phyloP scores from a whole-genome alignment of 2,888 invertebrate species.

The Meghimatium bilineatum region DNA sequence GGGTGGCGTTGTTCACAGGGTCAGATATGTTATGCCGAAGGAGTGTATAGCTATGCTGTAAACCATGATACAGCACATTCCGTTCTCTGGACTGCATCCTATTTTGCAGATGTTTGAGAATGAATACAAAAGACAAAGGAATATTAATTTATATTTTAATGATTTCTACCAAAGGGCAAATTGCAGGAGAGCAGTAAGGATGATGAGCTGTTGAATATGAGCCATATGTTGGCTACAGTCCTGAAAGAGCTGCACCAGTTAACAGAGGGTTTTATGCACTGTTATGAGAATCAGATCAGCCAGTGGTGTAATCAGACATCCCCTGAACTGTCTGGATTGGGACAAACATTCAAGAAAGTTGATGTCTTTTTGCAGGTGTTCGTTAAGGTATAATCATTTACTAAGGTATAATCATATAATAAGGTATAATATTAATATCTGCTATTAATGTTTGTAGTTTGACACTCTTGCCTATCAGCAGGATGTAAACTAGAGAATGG shows the following conservation, averaged over 20 bases:
- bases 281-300: constrained; percentile 72
- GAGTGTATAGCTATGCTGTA: too few species aligned
- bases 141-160: neutral
- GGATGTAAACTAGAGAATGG: too few species aligned
- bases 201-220: constrained; percentile 19
- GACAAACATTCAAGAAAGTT: constrained; percentile 69
- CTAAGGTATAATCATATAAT: too few species aligned
- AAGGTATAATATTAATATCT: too few species aligned
- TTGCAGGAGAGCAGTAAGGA: constrained; percentile 8
- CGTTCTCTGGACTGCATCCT: too few species aligned
- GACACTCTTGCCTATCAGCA: too few species aligned
- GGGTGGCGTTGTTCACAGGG: too few species aligned
- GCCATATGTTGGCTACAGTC: constrained; percentile 49
- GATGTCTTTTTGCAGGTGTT: constrained; percentile 65
- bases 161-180: neutral
- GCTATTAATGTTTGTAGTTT: too few species aligned
- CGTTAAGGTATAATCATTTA: constrained; percentile 57
- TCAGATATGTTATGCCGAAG: too few species aligned
- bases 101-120: too few species aligned
- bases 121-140: too few species aligned
- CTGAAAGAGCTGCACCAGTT: constrained; percentile 72
- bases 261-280: constrained; percentile 68
- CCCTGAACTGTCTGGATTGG: constrained; percentile 66
- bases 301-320: constrained; percentile 72
- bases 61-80: too few species aligned